Evolutionary conservation across 2,797 vertebrate genomes (phyloP).

Genomic region (Gymnoscopelus microlampas): DNA sequence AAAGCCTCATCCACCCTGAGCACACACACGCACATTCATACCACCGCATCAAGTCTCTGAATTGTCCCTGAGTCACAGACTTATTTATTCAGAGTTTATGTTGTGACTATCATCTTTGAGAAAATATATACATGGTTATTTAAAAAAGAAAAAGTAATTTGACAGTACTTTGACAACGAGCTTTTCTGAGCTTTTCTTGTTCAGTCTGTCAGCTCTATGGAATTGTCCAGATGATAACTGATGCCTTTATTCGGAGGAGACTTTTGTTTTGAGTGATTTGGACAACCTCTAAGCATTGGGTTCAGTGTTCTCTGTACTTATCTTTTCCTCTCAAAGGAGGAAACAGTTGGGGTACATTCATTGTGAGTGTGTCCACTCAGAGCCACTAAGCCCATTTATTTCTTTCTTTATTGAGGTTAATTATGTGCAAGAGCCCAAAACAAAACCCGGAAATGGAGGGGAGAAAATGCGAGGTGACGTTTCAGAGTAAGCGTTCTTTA

Average conservation of each 20-base stretch:
- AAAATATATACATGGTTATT: slow-evolving; percentile 44
- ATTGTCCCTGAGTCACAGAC: slow-evolving; percentile 54
- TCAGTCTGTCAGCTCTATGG: slow-evolving; percentile 44
- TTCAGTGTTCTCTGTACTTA: slow-evolving; percentile 71
- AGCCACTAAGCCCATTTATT: slow-evolving; percentile 81
- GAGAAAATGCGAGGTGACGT: slow-evolving; percentile 58
- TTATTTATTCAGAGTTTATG: slow-evolving; percentile 47
- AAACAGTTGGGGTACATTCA: slow-evolving; percentile 69
- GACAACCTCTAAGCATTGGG: slow-evolving; percentile 80
- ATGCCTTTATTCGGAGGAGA: slow-evolving; percentile 67
- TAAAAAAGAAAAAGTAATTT: not conserved
- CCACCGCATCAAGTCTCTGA: slow-evolving; percentile 58
- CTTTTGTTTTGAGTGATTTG: slow-evolving; percentile 40
- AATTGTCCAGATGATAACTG: slow-evolving; percentile 66
- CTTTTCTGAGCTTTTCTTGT: slow-evolving; percentile 31
- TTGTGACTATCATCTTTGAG: slow-evolving; percentile 56
- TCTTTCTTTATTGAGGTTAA: slow-evolving; percentile 85
- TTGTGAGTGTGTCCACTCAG: slow-evolving; percentile 78
- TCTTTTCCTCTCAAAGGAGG: slow-evolving; percentile 54
- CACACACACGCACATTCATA: slow-evolving; percentile 45
- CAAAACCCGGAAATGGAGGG: slow-evolving; percentile 55
- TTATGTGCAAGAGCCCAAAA: slow-evolving; percentile 65
- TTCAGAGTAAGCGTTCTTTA: slow-evolving; percentile 73
- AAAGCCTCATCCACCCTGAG: slow-evolving; percentile 54
- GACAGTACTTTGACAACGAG: slow-evolving; percentile 31